phyloP scores from a whole-genome alignment of 2,113 vertebrate species.

The Sardina pilchardus region DNA sequence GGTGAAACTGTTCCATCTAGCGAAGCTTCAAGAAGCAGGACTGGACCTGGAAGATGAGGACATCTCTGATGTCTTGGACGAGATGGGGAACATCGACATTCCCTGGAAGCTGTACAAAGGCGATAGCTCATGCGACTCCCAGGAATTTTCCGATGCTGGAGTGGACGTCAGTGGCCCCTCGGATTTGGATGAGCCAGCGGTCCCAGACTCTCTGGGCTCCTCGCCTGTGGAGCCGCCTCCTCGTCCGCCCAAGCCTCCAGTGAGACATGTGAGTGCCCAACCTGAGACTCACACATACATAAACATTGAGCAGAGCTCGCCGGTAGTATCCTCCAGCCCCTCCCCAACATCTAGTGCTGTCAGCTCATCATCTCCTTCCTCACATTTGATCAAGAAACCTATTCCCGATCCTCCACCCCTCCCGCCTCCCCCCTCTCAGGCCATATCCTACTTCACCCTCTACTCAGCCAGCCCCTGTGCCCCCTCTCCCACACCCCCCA shows the following conservation, averaged over 20 bases:
- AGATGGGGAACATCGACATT: constrained; percentile 71
- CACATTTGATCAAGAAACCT: background rate
- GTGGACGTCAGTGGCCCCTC: constrained; percentile 75
- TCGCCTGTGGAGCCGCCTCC: constrained; percentile 70
- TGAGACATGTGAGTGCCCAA: constrained; percentile 67
- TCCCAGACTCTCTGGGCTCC: constrained; percentile 66
- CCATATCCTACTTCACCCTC: constrained; percentile 62
- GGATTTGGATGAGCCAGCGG: constrained; percentile 70
- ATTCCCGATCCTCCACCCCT: constrained; percentile 43
- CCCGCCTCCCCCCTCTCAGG: constrained; percentile 50
- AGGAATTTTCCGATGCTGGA: constrained; percentile 76
- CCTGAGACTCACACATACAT: constrained; percentile 74
- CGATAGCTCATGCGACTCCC: constrained; percentile 60
- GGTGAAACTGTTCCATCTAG: constrained; percentile 65
- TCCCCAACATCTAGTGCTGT: constrained; percentile 47
- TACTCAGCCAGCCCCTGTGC: constrained; percentile 60
- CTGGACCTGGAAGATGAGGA: constrained; percentile 68
- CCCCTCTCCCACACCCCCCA: constrained; percentile 67
- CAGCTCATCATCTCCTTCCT: constrained; percentile 9
- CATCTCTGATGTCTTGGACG: constrained; percentile 68
- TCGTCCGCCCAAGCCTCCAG: constrained; percentile 74
- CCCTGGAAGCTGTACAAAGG: constrained; percentile 72
- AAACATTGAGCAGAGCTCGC: constrained; percentile 66
- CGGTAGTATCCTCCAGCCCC: constrained; percentile 46
- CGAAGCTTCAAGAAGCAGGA: constrained; percentile 69